These are phyloP conservation scores for Galerucella calmariensis DNA, from an alignment of 2,888 invertebrate genomes.

Conservation along the genomic window DNA sequence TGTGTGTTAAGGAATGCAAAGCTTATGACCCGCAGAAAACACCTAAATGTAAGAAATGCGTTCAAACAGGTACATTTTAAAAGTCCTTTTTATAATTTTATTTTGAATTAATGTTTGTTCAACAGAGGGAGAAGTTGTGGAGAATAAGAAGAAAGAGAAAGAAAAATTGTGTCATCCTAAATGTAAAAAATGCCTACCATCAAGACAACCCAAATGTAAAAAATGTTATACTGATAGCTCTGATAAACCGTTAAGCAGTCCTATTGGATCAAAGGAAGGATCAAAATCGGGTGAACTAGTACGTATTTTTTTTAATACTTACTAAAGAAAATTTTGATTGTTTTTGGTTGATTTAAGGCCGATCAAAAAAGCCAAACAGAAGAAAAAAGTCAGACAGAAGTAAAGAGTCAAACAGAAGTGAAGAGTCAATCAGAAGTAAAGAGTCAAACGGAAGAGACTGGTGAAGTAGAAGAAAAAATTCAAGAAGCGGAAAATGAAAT, in stretches of 20 bases:
- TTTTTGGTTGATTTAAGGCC: neutral
- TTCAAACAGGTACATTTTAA: neutral
- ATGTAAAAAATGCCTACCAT: neutral
- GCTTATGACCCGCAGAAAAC: constrained; percentile 17
- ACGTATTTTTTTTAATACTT: neutral
- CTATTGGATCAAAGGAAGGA: neutral
- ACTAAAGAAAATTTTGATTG: neutral
- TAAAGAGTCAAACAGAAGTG: neutral
- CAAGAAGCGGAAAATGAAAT: neutral
- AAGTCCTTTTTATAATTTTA: neutral
- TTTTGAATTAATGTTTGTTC: neutral
- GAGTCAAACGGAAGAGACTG: neutral
- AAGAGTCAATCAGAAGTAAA: neutral
- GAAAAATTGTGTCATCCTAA: neutral
- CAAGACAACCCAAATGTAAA: neutral
- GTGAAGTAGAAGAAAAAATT: neutral
- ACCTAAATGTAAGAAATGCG: constrained; percentile 22
- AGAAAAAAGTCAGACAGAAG: neutral
- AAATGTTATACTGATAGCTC: neutral
- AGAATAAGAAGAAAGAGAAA: neutral
- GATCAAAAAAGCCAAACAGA: neutral
- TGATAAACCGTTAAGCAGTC: neutral
- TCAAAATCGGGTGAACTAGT: neutral
- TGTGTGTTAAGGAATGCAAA: neutral
- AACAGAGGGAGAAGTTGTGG: neutral